Evolutionary conservation across 2,797 vertebrate genomes (phyloP), one percentile per base, ranked within the genome.

Genomic region (Spondyliosoma cantharus): DNA sequence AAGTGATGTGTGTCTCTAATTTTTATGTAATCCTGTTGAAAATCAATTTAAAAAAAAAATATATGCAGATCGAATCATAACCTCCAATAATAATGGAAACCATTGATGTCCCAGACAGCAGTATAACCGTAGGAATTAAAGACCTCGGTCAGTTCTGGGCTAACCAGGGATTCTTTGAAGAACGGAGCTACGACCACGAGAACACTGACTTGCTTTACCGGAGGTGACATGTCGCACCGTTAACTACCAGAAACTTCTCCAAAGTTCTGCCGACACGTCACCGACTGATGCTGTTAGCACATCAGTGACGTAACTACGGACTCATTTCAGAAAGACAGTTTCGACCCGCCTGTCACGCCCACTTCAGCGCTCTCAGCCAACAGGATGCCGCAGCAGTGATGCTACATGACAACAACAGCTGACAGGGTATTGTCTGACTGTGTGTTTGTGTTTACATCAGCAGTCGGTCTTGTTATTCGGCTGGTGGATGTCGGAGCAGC

Each of bases 361-460:
- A 43, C 67, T 54, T 72, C 24, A 62, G 17, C 22, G 0, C 19
- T 43, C 8, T 72, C 24, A 56, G 56, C 82, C 80, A 86, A 83
- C 75, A 4, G n/a, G 77, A 83, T 0, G 25, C 64, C 3, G 59
- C 2, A 25, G 3, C 48, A 9, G 43, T 7, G 77, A 84, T 46
- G 71, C 73, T 69, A 24, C 81, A 83, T 89, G 90, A 67, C 89
- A 89, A 9, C 66, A 71, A 13, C 90, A 85, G 87, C 84, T 90
- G 87, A 82, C 82, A n/a, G 2, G 12, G 24, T 63, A 56, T 84
- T 85, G 71, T 86, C 59, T 29, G 49, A 0, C 3, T 74, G 69
- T 61, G 56, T 58, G 57, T 59, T 59, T 58, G 67, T 58, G 4
- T 42, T 48, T 20, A 25, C 57, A 54, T 1, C 61, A 71, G 61